Percentiles rank a stretch among this genome's conserved stretches.
These are phyloP conservation scores for Acanthosoma haemorrhoidale DNA, from an alignment of 2,888 invertebrate species.

Conservation along the genomic window DNA sequence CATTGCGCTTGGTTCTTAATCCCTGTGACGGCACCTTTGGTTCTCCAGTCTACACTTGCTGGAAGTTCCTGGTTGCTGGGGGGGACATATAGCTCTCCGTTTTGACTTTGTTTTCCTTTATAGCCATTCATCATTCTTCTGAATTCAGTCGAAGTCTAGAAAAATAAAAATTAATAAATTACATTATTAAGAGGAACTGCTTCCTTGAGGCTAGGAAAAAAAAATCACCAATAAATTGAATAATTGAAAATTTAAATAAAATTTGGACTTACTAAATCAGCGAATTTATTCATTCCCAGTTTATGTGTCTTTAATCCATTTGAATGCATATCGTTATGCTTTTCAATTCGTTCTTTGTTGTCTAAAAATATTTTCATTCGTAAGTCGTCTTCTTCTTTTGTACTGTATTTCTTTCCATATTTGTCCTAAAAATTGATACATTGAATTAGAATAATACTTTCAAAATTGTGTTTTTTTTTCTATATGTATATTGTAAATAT, in stretches of 20 bases:
- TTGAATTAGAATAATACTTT: not conserved
- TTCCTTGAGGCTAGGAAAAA: too few species aligned
- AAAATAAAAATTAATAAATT: not conserved
- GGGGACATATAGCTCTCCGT: not conserved
- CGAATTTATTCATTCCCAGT: not conserved
- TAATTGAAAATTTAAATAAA: too few species aligned
- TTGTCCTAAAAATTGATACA: not conserved
- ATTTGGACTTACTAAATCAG: not conserved
- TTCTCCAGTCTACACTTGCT: slow-evolving; percentile 75
- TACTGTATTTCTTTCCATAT: not conserved
- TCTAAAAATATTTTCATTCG: not conserved
- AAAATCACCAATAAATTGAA: not conserved
- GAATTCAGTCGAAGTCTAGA: not conserved
- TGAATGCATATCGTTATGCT: not conserved
- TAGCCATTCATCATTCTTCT: not conserved
- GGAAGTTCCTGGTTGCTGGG: slow-evolving; percentile 44
- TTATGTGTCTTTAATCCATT: not conserved
- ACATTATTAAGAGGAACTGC: too few species aligned
- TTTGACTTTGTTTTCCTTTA: not conserved
- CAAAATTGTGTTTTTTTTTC: not conserved
- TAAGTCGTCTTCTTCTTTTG: not conserved
- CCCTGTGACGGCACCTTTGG: slow-evolving; percentile 74
- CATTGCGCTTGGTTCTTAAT: slow-evolving; percentile 80
- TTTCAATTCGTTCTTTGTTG: not conserved
- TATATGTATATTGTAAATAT: too few species aligned